phyloP scores from a whole-genome alignment of 2,113 vertebrate species.

The Sterrhoptilus dennistouni region DNA sequence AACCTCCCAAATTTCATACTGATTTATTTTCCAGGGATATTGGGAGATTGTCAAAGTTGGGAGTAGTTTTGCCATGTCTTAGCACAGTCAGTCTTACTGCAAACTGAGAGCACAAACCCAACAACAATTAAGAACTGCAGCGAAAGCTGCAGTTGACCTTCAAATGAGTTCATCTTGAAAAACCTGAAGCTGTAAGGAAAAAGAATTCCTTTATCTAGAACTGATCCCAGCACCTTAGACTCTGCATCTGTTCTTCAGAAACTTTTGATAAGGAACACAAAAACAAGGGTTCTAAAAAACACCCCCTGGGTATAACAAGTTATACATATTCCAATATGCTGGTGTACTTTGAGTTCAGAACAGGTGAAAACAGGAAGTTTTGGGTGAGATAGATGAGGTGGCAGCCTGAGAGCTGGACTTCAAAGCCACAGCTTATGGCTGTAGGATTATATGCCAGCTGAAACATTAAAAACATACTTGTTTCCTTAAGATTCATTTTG shows the following conservation, averaged over 20 bases:
- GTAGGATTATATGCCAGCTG: not conserved
- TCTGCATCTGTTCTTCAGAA: not conserved
- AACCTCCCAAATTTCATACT: accelerated
- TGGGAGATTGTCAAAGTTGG: not conserved
- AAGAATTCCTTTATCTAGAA: not conserved
- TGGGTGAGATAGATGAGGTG: not conserved
- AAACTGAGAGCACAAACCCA: not conserved
- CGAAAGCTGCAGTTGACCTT: not conserved
- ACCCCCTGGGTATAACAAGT: not conserved
- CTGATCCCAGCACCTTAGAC: not conserved
- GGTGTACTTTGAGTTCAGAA: not conserved
- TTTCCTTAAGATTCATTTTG: not conserved
- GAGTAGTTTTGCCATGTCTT: not conserved
- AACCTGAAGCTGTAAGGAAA: not conserved
- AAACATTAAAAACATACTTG: not conserved
- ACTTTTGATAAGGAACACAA: not conserved
- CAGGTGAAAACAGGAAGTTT: not conserved
- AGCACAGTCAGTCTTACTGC: not conserved
- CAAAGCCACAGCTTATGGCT: not conserved
- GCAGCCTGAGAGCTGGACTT: not conserved
- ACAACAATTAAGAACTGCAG: not conserved
- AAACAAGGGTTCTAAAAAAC: not conserved
- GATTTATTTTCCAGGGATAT: not conserved
- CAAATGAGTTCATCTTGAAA: not conserved
- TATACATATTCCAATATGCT: not conserved